These are phyloP conservation scores for Nymphalis c-album DNA, from an alignment of 2,888 invertebrate genomes.

Conservation along the genomic window DNA sequence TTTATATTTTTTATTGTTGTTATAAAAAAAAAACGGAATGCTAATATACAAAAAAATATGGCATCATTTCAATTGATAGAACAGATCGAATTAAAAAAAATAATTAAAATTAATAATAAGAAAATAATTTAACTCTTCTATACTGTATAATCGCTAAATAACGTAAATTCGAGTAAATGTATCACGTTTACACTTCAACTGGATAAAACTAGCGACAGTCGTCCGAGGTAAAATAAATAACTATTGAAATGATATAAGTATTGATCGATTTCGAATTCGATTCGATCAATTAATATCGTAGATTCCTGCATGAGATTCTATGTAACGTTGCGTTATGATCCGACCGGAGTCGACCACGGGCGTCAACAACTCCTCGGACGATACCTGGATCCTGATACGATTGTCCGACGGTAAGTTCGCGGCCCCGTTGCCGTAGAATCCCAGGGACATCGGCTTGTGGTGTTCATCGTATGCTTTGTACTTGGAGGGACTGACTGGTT, in stretches of 20 bases:
- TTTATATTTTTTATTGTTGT: slow-evolving; percentile 8
- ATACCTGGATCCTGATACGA: slow-evolving; percentile 87
- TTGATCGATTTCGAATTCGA: slow-evolving; percentile 8
- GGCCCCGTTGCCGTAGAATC: slow-evolving; percentile 79
- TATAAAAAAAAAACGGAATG: slow-evolving; percentile 26
- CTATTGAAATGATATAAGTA: background rate
- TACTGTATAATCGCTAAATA: background rate
- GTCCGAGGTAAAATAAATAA: background rate
- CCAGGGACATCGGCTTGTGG: slow-evolving; percentile 69
- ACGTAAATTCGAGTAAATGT: slow-evolving; percentile 19
- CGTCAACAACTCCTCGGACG: slow-evolving; percentile 84
- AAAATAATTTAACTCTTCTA: slow-evolving; percentile 8
- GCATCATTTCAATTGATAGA: slow-evolving; percentile 15
- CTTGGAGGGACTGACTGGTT: slow-evolving; percentile 72
- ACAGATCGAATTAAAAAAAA: slow-evolving; percentile 15
- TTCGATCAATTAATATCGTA: slow-evolving; percentile 72
- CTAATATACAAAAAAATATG: slow-evolving; percentile 27
- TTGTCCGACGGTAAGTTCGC: slow-evolving; percentile 83
- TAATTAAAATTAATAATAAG: slow-evolving; percentile 21
- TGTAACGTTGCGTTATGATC: slow-evolving; percentile 66
- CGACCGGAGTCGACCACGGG: slow-evolving; percentile 84
- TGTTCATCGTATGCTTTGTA: slow-evolving; percentile 66
- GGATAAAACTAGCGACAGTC: background rate
- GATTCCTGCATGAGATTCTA: slow-evolving; percentile 68
- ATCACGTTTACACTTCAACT: slow-evolving; percentile 2